These are phyloP conservation scores for Doryteuthis pealeii DNA, from an alignment of 1,140 invertebrate species.

Conservation along the genomic window DNA sequence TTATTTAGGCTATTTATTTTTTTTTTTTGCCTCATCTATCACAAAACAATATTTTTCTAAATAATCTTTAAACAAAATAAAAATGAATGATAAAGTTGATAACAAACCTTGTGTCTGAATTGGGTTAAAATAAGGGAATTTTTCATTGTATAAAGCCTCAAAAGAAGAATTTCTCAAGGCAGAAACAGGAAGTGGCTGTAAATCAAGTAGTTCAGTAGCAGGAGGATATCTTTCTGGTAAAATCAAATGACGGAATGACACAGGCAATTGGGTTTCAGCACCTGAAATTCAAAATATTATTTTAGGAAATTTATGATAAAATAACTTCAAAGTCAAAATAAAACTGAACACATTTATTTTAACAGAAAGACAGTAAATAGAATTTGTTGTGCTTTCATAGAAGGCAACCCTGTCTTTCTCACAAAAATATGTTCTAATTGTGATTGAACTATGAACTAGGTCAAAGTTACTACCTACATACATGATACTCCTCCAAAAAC, in stretches of 20 bases:
- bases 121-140: conserved; percentile 95
- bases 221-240: conserved; percentile 97
- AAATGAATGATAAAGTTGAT: background rate
- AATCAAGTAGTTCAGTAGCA: conserved; percentile 95
- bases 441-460: no score
- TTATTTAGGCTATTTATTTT: no score
- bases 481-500: no score
- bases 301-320: background rate
- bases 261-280: conserved; percentile 91
- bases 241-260: conserved; percentile 96
- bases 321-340: no score
- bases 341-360: no score
- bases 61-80: background rate
- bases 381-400: no score
- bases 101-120: conserved; percentile 89
- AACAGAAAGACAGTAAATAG: no score
- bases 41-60: no score
- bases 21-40: no score
- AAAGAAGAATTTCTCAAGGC: conserved; percentile 78
- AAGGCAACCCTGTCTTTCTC: no score
- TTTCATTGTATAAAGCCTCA: conserved; percentile 80
- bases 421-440: no score
- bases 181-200: conserved; percentile 90
- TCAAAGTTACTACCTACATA: no score
- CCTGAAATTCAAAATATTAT: conserved; percentile 46